Base-by-base conservation (phyloP, 2,113 vertebrate species). In the Atractosteus spatula region DNA sequence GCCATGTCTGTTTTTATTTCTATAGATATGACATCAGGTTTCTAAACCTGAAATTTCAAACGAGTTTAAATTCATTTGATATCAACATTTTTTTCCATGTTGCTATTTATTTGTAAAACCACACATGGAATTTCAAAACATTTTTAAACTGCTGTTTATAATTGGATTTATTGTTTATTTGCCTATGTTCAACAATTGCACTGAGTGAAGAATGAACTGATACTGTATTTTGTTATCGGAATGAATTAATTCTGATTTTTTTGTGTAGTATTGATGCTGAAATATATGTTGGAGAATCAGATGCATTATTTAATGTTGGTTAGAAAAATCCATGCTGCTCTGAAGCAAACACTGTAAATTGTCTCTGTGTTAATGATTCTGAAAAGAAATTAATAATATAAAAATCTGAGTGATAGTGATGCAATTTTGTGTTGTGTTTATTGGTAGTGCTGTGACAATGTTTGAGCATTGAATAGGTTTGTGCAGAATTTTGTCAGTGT, bases 1-100 rank as follows among this genome's bases (percentile, higher is more conserved):
- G 82, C 79, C 82, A 81, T 7, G 11, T 14, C 56, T 42, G 29
- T 85, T 78, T 83, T 73, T 88, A 78, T 84, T 85, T 85, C 87
- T 89, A 74, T 87, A 77, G 80, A 78, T 66, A 66, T 77, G 67
- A 71, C 55, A 54, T 75, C 3, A 41, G 56, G 64, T 73, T 74
- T 62, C 11, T 59, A 67, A 66, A 41, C 68, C 51, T 44, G 41
- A 73, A 69, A 69, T 73, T 29, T 29, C 17, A 29, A 29, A 29
- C 17, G 17, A 29, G 17, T 29, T 29, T 29, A 75, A 57, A 51
- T 68, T 71, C 55, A 44, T 78, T 29, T 29, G 17, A 29, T 29
- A 29, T 29, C 17, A 29, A 29, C 17, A 29, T 29, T 29, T 29
- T 29, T 29, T 29, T 41, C 41, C 11, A 16, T 55, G 17, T 45